phyloP scores from a whole-genome alignment of 92 coral and sea anemone genomes.

The Parazoanthus swiftii region DNA sequence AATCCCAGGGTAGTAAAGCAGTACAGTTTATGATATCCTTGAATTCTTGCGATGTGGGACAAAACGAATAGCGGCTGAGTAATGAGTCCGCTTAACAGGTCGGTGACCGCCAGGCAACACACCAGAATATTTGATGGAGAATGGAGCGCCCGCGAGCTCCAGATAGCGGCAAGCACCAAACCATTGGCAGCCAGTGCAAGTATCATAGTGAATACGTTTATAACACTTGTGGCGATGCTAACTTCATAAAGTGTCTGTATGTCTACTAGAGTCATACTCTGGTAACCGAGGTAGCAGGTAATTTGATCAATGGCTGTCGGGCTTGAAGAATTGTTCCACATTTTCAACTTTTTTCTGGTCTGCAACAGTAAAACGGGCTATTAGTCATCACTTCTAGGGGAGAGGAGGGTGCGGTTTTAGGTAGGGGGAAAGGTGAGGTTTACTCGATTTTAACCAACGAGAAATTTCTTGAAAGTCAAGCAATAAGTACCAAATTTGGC shows the following conservation, averaged over 20 bases:
- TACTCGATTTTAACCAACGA: too few species aligned
- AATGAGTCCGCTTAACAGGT: slow-evolving; percentile 27
- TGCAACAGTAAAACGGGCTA: neutral
- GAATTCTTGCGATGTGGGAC: slow-evolving; percentile 29
- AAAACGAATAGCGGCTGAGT: slow-evolving; percentile 33
- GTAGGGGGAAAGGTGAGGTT: too few species aligned
- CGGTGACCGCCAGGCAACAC: slow-evolving; percentile 27
- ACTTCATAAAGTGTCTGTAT: slow-evolving; percentile 27
- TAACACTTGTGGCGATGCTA: slow-evolving; percentile 24
- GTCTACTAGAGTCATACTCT: slow-evolving; percentile 26
- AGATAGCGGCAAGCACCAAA: slow-evolving; percentile 27
- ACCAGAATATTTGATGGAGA: slow-evolving; percentile 32
- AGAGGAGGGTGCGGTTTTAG: too few species aligned
- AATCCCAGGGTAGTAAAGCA: slow-evolving; percentile 31
- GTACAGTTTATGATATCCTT: slow-evolving; percentile 4
- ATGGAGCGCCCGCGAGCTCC: slow-evolving; percentile 38
- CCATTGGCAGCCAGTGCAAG: slow-evolving; percentile 35
- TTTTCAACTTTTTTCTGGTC: neutral
- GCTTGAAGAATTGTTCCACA: slow-evolving; percentile 35
- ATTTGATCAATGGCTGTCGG: neutral
- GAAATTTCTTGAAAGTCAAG: too few species aligned
- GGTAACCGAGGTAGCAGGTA: slow-evolving; percentile 27
- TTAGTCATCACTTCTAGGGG: too few species aligned
- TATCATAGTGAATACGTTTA: slow-evolving; percentile 21
- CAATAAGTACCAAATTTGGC: too few species aligned